Evolutionary conservation across 2,797 vertebrate species (phyloP), one percentile per base, ranked within the genome.

Genomic region (Coluber constrictor): DNA sequence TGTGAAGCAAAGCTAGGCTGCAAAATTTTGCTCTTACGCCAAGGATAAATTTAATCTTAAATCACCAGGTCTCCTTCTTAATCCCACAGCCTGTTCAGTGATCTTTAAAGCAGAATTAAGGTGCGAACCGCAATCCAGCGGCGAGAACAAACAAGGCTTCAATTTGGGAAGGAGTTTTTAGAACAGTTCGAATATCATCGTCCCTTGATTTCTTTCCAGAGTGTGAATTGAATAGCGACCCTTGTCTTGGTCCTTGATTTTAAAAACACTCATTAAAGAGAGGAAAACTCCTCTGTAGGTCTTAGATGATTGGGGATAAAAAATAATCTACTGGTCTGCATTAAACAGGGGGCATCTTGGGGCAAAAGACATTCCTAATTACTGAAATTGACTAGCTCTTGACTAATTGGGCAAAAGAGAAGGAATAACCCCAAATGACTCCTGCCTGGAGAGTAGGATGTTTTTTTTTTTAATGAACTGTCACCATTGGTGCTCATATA

Each of bases 391-490:
- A 57, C 10, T 32, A 51, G 15, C 27, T 32, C 43, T 32, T 37
- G 8, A 55, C 47, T 54, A n/a, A 55, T 74, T 74, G 15, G n/a
- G 66, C 66, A 74, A 74, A 18, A 74, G 66, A 37, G 37, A 79
- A 70, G 12, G n/a, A 13, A 4, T 59, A 60, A 13, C 27, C 43
- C 54, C 56, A 88, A 27, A 43, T 54, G 56, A 10, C 37, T 60
- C 37, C n/a, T 59, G 5, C 4, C 4, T 79, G 4, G 29, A 20
- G 16, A 23, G 0, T 25, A 27, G 12, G 13, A 12, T 9, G 15
- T 6, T 32, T 87, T 93, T 87, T 93, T 91, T 79, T 91, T 91
- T 66, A 60, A 90, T 91, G 90, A 90, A 91, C 37, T 55, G 55
- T 88, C 86, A 25, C 66, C 54, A 90, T 93, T 93, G 86, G n/a